Conservation (phyloP, 2,113 vertebrate genomes). For the Coreoperca whiteheadi region DNA sequence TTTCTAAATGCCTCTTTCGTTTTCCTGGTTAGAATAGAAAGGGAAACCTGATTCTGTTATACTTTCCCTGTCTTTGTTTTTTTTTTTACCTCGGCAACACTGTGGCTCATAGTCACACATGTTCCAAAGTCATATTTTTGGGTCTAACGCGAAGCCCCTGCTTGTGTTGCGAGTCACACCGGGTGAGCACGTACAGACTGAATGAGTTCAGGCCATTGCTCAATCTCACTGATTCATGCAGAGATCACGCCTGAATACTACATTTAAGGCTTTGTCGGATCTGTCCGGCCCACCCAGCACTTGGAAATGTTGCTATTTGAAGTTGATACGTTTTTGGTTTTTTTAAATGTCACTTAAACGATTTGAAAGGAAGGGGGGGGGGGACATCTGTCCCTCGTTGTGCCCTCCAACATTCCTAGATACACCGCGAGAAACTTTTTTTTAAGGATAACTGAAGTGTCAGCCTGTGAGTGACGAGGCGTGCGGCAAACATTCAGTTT, state of each 20-base stretch:
- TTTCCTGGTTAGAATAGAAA: background rate
- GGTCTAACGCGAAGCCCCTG: background rate
- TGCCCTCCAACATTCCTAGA: background rate
- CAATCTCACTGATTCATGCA: background rate
- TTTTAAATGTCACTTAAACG: background rate
- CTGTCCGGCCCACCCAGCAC: background rate
- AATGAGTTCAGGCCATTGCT: background rate
- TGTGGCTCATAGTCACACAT: background rate
- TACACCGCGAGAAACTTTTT: background rate
- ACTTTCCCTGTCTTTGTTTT: background rate
- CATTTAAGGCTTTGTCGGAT: background rate
- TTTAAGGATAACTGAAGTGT: background rate
- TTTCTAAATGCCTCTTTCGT: background rate
- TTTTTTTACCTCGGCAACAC: too few species aligned
- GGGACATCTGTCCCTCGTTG: background rate
- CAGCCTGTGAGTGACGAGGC: slow-evolving; percentile 1
- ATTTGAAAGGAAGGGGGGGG: background rate
- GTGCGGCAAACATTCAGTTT: background rate
- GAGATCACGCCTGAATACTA: background rate
- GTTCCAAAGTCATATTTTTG: background rate
- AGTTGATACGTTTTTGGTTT: background rate
- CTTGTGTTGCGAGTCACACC: too few species aligned
- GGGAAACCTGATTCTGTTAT: background rate
- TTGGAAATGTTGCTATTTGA: background rate
- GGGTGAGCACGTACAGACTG: background rate